Conservation (phyloP, 2,888 invertebrate genomes). For the Drosophila buzzatii region DNA sequence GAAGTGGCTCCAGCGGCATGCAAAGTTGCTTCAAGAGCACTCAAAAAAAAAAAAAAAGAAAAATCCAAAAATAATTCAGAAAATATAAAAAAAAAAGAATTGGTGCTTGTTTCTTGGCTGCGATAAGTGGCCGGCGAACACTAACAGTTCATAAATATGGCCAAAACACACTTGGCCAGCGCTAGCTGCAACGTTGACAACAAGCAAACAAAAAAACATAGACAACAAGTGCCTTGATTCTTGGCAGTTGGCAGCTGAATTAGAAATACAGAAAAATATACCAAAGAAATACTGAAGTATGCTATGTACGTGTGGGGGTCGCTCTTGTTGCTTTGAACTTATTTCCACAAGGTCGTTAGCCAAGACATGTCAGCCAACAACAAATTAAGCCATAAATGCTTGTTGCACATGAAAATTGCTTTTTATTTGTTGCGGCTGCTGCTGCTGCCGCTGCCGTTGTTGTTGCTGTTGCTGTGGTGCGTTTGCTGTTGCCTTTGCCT, state of each 20-base stretch:
- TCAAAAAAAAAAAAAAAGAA: constrained; percentile 7
- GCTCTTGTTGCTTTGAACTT: constrained; percentile 80
- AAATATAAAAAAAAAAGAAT: constrained; percentile 4
- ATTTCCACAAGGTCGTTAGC: constrained; percentile 76
- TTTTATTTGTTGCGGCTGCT: constrained; percentile 43
- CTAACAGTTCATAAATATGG: constrained; percentile 69
- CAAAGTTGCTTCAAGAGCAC: constrained; percentile 68
- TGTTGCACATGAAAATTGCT: constrained; percentile 76
- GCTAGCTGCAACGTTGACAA: constrained; percentile 42
- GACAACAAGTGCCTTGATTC: constrained; percentile 63
- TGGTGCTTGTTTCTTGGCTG: constrained; percentile 29
- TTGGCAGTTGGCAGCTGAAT: constrained; percentile 62
- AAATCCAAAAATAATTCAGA: background rate
- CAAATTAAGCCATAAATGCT: constrained; percentile 77
- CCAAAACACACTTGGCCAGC: constrained; percentile 68
- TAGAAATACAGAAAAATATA: constrained; percentile 28
- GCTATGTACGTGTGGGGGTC: constrained; percentile 70
- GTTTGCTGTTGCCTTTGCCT: constrained; percentile 28
- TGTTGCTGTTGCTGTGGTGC: background rate
- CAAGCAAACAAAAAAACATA: background rate
- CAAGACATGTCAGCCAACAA: constrained; percentile 59
- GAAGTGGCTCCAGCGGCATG: constrained; percentile 64
- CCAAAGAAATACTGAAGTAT: constrained; percentile 41
- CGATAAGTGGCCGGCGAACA: constrained; percentile 64
- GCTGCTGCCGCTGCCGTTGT: background rate